Conservation (phyloP, 2,113 vertebrate genomes). For the Mugil cephalus region DNA sequence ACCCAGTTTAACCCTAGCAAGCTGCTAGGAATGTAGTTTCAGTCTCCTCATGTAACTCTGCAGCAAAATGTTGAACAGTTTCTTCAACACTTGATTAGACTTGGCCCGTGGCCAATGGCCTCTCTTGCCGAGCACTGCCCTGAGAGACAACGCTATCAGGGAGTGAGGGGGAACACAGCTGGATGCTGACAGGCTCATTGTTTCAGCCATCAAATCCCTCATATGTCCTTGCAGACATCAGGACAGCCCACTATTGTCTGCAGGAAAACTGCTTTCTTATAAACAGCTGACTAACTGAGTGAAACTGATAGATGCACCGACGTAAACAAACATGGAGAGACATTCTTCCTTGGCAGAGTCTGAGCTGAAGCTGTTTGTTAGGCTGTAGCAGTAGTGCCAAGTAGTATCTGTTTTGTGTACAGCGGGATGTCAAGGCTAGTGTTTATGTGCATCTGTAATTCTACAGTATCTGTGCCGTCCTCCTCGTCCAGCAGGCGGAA, state of each 20-base stretch:
- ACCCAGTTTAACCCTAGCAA: background rate
- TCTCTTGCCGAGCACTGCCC: slow-evolving; percentile 29
- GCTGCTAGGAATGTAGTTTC: background rate
- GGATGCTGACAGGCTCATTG: slow-evolving; percentile 52
- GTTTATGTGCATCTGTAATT: slow-evolving; percentile 15
- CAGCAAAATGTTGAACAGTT: background rate
- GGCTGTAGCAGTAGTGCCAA: background rate
- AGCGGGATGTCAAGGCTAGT: background rate
- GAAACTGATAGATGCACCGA: slow-evolving; percentile 11
- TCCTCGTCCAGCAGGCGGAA: slow-evolving; percentile 16
- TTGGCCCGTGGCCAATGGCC: background rate
- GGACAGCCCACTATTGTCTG: slow-evolving; percentile 51
- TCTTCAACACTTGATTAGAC: slow-evolving; percentile 16
- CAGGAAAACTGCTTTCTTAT: slow-evolving; percentile 41
- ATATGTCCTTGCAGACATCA: slow-evolving; percentile 31
- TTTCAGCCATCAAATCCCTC: slow-evolving; percentile 52
- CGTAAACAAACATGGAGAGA: slow-evolving; percentile 9
- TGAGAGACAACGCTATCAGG: slow-evolving; percentile 26
- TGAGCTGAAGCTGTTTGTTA: background rate
- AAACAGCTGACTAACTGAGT: slow-evolving; percentile 23
- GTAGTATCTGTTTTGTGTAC: slow-evolving; percentile 1
- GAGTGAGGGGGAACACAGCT: slow-evolving; percentile 43
- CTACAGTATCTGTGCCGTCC: slow-evolving; percentile 30
- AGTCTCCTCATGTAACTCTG: background rate
- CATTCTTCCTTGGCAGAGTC: background rate